Evolutionary conservation across 2,888 invertebrate genomes (phyloP), one percentile per base, ranked within the genome.

Genomic region (Buathra laborator): DNA sequence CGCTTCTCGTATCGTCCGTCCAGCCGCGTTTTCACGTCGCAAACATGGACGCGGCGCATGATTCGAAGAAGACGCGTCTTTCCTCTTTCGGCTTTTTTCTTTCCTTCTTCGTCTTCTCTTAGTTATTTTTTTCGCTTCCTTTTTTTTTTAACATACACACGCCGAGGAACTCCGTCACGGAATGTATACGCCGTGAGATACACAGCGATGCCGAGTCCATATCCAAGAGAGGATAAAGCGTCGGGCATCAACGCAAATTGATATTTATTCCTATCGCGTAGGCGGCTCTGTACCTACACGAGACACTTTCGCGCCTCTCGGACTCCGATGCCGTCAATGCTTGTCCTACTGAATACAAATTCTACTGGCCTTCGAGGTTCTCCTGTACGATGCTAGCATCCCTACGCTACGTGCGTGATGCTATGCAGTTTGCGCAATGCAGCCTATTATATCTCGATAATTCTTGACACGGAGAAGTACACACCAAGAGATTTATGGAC

Each of bases 241-340:
- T 70, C 81, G 64, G 71, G 29, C 53, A 72, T n/a, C 72, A 67
- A 74, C 43, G 66, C 75, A 81, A 76, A 85, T 81, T 83, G 81
- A 83, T 86, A 86, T 86, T 83, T 86, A 87, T 85, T 88, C 87
- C 80, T 67, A 81, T 72, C 86, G 86, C 85, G 83, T 85, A 72
- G 77, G 32, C 77, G 85, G 81, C 37, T 37, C 37, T 81, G 66
- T 66, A 64, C 83, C 62, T 78, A 59, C 51, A 74, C 67, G 64
- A 75, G 72, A 75, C 85, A 86, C 83, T 70, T 83, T 86, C 83
- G 82, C 86, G 81, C 75, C 81, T 78, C 75, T 68, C 56, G 62
- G 67, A 64, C 59, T 71, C 43, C 71, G 64, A 76, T 66, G 66
- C 71, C 59, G 74, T 86, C 79, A 85, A 83, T 86, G 79, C 79